Evolutionary conservation across 2,113 vertebrate species (phyloP).

Genomic region (Panthera leo): DNA sequence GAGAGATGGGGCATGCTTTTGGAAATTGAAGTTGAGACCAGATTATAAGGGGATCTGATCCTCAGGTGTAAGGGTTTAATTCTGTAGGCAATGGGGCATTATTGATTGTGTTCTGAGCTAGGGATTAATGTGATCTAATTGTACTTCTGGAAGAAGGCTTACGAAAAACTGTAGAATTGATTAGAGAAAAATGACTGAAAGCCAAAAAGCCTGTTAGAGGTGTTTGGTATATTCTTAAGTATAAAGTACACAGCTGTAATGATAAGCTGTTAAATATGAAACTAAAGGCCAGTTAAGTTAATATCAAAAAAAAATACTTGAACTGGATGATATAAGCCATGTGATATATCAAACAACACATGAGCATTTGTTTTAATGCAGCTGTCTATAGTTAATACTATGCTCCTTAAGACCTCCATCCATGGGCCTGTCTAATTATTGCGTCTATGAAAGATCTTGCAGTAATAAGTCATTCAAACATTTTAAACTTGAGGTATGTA

Average conservation of each 20-base stretch:
- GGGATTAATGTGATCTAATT: slow-evolving; percentile 56
- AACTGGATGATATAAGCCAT: background rate
- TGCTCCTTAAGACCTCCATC: background rate
- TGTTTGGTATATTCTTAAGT: background rate
- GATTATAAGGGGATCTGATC: slow-evolving; percentile 18
- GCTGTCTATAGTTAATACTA: background rate
- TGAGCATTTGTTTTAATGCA: background rate
- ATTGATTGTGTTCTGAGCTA: slow-evolving; percentile 51
- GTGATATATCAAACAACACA: background rate
- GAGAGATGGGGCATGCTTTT: background rate
- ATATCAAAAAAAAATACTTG: background rate
- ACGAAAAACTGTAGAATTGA: slow-evolving; percentile 22
- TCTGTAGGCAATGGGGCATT: background rate
- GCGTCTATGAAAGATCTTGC: background rate
- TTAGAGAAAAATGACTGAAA: background rate
- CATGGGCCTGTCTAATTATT: background rate
- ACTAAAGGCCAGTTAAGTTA: background rate
- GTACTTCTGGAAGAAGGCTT: background rate
- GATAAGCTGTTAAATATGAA: background rate
- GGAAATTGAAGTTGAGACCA: slow-evolving; percentile 12
- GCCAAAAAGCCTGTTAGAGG: background rate
- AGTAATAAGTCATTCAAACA: background rate
- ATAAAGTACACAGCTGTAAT: background rate
- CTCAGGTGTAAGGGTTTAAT: slow-evolving; percentile 15
- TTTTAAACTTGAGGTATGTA: background rate